Conservation (phyloP, 2,888 invertebrate species). For the Microctonus aethiopoides region DNA sequence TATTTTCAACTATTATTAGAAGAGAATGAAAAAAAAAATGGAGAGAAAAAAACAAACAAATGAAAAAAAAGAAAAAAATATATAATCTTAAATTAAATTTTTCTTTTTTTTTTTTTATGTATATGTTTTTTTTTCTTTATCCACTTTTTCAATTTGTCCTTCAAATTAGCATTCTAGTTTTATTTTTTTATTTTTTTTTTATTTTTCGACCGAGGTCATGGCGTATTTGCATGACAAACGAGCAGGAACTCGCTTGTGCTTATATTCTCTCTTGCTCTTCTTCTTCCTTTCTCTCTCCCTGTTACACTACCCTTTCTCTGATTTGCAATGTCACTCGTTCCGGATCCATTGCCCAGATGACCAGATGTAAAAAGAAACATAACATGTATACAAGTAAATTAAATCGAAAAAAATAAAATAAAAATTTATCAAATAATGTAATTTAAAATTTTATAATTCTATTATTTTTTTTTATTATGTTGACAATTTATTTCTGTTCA, state of each 20-base stretch:
- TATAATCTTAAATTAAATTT: not conserved
- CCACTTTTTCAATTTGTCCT: not conserved
- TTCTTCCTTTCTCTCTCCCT: not conserved
- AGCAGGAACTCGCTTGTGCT: slow-evolving; percentile 8
- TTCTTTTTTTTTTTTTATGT: not conserved
- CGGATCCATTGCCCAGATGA: not conserved
- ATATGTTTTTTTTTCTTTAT: not conserved
- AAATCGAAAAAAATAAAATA: too few relatives aligned
- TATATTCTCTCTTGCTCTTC: slow-evolving; percentile 9
- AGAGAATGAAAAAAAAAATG: too few relatives aligned
- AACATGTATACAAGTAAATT: not conserved
- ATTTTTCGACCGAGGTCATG: slow-evolving; percentile 9
- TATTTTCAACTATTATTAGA: not conserved
- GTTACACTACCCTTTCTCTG: not conserved
- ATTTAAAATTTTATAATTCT: too few relatives aligned
- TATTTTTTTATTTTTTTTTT: slow-evolving; percentile 1
- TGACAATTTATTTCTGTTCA: not conserved
- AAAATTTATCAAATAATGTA: too few relatives aligned
- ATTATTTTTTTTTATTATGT: not conserved
- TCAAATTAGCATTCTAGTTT: slow-evolving; percentile 15
- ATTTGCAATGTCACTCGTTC: not conserved
- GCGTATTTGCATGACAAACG: slow-evolving; percentile 29
- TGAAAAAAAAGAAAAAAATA: not conserved
- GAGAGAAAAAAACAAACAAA: not conserved
- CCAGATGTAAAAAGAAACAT: not conserved